These are phyloP conservation scores for Phania funesta DNA, from an alignment of 2,888 invertebrate genomes.

Conservation along the genomic window DNA sequence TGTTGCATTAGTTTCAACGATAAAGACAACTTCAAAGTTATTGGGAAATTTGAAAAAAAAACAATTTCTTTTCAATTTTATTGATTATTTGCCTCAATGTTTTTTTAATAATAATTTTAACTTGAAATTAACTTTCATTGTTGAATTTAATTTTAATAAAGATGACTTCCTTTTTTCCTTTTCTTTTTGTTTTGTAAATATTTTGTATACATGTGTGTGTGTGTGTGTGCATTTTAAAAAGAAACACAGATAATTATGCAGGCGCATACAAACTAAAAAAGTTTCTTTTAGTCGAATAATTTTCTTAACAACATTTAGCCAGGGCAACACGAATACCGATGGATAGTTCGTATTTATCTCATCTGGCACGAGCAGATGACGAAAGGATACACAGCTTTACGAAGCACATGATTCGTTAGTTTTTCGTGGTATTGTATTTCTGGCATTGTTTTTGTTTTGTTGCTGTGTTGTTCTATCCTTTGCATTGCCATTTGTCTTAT, in stretches of 20 bases:
- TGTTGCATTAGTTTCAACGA: not conserved
- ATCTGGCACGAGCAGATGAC: constrained; percentile 20
- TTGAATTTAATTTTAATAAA: constrained; percentile 3
- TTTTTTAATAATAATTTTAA: not conserved
- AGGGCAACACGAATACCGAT: constrained; percentile 4
- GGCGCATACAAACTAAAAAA: not conserved
- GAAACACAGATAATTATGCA: not conserved
- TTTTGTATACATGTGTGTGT: not conserved
- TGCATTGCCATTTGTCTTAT: constrained; percentile 53
- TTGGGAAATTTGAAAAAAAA: too few relatives aligned
- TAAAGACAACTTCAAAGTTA: too few relatives aligned
- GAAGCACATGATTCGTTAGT: constrained; percentile 37
- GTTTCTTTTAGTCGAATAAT: constrained; percentile 6
- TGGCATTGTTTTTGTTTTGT: constrained; percentile 31
- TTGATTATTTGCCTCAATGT: not conserved
- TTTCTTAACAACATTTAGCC: constrained; percentile 6
- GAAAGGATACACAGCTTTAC: constrained; percentile 44
- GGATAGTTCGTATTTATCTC: constrained; percentile 37
- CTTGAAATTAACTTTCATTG: too few relatives aligned
- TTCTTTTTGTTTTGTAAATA: not conserved
- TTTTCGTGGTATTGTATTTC: constrained; percentile 21
- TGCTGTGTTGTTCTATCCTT: constrained; percentile 23
- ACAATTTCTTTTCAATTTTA: too few relatives aligned
- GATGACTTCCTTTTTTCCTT: not conserved
- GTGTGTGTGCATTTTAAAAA: not conserved